These are phyloP conservation scores for Rhagologus leucostigma DNA, from an alignment of 2,113 vertebrate genomes.

Conservation along the genomic window DNA sequence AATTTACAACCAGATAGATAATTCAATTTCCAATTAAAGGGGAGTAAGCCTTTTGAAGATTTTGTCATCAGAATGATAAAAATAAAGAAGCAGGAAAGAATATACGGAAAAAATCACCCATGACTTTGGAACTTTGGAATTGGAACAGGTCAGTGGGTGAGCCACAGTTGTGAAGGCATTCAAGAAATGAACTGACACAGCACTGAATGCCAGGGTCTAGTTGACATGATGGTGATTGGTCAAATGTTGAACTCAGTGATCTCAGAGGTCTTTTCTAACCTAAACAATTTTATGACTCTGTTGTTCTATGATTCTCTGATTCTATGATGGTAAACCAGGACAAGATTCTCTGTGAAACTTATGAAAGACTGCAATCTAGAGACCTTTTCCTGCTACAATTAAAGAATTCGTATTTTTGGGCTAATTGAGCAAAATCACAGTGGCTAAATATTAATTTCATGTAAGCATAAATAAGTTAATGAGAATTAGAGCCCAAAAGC, in stretches of 20 bases:
- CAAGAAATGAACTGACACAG: background rate
- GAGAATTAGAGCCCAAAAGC: background rate
- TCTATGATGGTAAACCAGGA: background rate
- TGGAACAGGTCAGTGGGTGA: no score
- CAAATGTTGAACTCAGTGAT: background rate
- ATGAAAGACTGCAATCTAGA: background rate
- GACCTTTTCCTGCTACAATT: background rate
- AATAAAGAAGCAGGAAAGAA: background rate
- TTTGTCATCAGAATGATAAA: background rate
- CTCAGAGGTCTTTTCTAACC: background rate
- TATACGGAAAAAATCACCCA: background rate
- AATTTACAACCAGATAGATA: background rate
- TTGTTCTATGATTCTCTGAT: background rate
- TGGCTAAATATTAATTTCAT: background rate
- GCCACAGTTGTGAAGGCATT: fast-evolving
- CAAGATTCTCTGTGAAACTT: background rate
- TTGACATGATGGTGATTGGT: background rate
- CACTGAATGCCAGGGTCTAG: background rate
- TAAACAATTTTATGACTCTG: background rate
- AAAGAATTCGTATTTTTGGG: background rate
- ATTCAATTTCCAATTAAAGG: background rate
- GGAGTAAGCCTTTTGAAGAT: background rate
- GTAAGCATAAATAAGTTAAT: background rate
- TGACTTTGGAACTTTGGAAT: background rate
- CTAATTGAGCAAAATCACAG: background rate